Conservation (phyloP, 2,113 vertebrate genomes). For the Lepisosteus osseus region DNA sequence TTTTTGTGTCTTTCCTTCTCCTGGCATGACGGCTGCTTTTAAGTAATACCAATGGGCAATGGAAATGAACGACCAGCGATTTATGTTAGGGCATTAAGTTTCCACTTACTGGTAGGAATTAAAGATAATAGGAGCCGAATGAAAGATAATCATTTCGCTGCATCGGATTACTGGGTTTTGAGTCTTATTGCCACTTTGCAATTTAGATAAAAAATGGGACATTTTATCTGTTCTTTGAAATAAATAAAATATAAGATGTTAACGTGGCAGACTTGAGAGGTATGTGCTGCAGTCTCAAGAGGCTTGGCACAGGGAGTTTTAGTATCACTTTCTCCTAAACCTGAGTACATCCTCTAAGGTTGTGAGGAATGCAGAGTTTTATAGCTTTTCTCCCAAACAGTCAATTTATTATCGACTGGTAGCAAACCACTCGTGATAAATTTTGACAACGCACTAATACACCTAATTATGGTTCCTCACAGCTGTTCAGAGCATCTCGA, state of each 20-base stretch:
- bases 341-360: no score
- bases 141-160: not conserved
- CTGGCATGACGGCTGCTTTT: not conserved
- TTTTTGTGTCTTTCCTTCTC: not conserved
- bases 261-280: not conserved
- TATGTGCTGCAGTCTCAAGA: not conserved
- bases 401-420: not conserved
- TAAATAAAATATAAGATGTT: constrained; percentile 3
- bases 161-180: not conserved
- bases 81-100: not conserved
- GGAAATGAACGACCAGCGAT: constrained; percentile 10
- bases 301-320: not conserved
- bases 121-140: constrained; percentile 6
- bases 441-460: not conserved
- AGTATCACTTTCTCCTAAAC: no score
- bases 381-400: not conserved
- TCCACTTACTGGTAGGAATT: not conserved
- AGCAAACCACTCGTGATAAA: no score
- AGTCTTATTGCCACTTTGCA: not conserved
- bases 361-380: no score
- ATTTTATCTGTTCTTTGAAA: constrained; percentile 1
- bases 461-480: constrained; percentile 2
- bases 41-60: constrained; percentile 4
- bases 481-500: not conserved
- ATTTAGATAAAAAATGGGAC: constrained; percentile 2